A percentile compares a stretch with the other conserved stretches of the same genome.
Conservation (phyloP, 2,797 vertebrate genomes). For the Phoeniculus purpureus region DNA sequence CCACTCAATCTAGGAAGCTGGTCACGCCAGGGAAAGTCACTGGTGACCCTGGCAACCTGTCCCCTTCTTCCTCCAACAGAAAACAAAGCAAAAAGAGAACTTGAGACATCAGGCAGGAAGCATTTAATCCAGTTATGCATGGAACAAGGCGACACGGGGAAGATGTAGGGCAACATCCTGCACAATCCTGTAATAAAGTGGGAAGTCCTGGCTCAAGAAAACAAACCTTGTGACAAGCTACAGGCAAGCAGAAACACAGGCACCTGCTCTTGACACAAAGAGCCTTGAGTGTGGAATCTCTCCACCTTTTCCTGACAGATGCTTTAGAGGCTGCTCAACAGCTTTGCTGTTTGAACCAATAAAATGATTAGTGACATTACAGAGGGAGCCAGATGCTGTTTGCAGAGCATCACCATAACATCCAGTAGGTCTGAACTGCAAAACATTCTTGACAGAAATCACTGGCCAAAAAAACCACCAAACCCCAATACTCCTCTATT, state of each 20-base stretch:
- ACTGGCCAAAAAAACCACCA: background rate
- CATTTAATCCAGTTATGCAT: background rate
- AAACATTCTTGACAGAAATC: background rate
- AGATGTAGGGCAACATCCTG: background rate
- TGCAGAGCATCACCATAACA: background rate
- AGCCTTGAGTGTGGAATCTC: background rate
- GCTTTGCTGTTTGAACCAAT: background rate
- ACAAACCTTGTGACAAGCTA: background rate
- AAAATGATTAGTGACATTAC: background rate
- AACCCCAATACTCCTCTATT: background rate
- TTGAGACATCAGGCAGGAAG: background rate
- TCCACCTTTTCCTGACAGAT: background rate
- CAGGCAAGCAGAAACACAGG: background rate
- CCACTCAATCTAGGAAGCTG: background rate
- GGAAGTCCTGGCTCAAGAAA: background rate
- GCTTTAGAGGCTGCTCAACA: conserved; percentile 1
- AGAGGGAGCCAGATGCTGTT: background rate
- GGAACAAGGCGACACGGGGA: background rate
- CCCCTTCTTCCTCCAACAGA: background rate
- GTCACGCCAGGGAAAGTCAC: background rate
- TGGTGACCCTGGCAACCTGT: background rate
- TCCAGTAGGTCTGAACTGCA: background rate
- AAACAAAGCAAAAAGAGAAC: background rate
- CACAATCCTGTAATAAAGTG: background rate
- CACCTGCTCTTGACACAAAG: background rate